Conservation (phyloP, 1,140 invertebrate genomes). For the Drosophila novamexicana region DNA sequence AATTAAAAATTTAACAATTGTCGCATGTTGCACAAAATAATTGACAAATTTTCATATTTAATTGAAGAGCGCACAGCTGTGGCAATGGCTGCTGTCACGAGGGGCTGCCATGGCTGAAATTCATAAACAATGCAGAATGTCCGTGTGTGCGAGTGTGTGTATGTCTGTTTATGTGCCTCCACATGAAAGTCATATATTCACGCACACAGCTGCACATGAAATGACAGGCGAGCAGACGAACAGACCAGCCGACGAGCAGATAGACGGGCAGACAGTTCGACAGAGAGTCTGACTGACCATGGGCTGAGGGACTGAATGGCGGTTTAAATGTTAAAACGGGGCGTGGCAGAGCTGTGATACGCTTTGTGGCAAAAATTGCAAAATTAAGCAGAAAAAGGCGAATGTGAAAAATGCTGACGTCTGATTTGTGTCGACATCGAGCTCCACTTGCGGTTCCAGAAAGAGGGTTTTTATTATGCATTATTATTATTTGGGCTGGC, state of each 20-base stretch:
- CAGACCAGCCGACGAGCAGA: slow-evolving; percentile 3
- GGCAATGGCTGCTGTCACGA: slow-evolving; percentile 60
- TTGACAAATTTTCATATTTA: slow-evolving; percentile 83
- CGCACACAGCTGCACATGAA: slow-evolving; percentile 66
- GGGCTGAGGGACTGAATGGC: slow-evolving; percentile 1
- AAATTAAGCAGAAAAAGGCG: slow-evolving; percentile 77
- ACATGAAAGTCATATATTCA: slow-evolving; percentile 54
- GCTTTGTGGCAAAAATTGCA: slow-evolving; percentile 66
- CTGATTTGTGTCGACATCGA: slow-evolving; percentile 63
- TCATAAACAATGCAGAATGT: slow-evolving; percentile 72
- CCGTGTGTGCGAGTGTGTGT: slow-evolving; percentile 27
- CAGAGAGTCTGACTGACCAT: slow-evolving; percentile 6
- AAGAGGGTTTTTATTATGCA: slow-evolving; percentile 65
- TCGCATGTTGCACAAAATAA: slow-evolving; percentile 82
- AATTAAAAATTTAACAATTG: slow-evolving; percentile 82
- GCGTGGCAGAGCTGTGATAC: slow-evolving; percentile 16
- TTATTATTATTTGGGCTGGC: slow-evolving; percentile 58
- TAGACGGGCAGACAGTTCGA: background rate
- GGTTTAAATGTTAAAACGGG: background rate
- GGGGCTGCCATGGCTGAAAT: slow-evolving; percentile 64
- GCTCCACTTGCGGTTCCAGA: slow-evolving; percentile 22
- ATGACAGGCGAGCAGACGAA: slow-evolving; percentile 56
- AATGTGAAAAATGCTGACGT: slow-evolving; percentile 74
- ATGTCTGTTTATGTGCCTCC: slow-evolving; percentile 11
- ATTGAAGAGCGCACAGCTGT: slow-evolving; percentile 77